Conservation (phyloP, 1,140 invertebrate genomes). For the Berghia stephanieae region DNA sequence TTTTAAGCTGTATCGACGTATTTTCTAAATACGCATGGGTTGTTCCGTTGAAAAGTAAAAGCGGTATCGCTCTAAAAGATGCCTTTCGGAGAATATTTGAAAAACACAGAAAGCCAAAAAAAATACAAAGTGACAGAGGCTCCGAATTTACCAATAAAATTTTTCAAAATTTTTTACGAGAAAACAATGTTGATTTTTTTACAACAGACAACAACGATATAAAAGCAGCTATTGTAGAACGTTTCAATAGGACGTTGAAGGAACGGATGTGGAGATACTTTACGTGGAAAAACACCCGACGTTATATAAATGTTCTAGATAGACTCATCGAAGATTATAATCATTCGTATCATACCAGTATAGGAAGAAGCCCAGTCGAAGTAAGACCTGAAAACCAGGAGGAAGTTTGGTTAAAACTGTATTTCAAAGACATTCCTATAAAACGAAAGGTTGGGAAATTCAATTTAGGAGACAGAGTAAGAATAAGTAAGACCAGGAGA, state of each 20-base stretch:
- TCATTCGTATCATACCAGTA: conserved; percentile 63
- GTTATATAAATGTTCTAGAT: conserved; percentile 62
- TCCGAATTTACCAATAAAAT: conserved; percentile 31
- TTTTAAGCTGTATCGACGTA: conserved; percentile 67
- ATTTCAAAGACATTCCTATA: too few species aligned
- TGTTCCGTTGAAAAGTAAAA: conserved; percentile 68
- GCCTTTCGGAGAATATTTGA: conserved; percentile 49
- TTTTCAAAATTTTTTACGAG: conserved; percentile 30
- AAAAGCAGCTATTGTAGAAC: conserved; percentile 68
- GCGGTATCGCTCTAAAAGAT: conserved; percentile 41
- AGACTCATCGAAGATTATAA: conserved; percentile 66
- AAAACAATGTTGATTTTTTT: conserved; percentile 23
- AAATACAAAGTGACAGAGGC: conserved; percentile 32
- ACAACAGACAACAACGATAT: conserved; percentile 50
- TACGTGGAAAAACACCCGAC: conserved; percentile 62
- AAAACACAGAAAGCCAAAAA: not conserved
- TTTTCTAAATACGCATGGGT: conserved; percentile 68
- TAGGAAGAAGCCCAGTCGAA: conserved; percentile 57
- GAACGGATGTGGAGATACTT: too few species aligned
- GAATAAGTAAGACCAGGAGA: too few species aligned
- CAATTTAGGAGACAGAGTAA: too few species aligned
- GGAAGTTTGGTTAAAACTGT: conserved; percentile 13
- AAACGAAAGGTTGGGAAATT: too few species aligned
- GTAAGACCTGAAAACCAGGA: conserved; percentile 40
- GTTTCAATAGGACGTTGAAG: too few species aligned